Evolutionary conservation across 2,797 vertebrate genomes (phyloP).

Genomic region (Numenius phaeopus): DNA sequence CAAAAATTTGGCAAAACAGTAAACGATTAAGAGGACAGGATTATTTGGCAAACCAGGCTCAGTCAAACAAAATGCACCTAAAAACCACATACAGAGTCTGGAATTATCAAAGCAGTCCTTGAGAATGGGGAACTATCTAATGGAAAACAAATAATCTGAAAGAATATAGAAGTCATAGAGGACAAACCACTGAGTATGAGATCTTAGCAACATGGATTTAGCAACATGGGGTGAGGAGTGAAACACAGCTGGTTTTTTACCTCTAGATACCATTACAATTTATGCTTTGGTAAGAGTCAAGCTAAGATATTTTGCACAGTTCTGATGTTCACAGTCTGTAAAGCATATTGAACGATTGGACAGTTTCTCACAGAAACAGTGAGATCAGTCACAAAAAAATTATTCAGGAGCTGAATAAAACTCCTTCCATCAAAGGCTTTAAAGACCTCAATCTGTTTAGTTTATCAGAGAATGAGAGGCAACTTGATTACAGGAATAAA

Average conservation of each 20-base stretch:
- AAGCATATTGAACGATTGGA: not conserved
- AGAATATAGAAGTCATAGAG: not conserved
- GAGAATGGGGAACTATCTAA: not conserved
- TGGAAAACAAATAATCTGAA: not conserved
- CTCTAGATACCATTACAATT: not conserved
- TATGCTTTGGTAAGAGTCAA: not conserved
- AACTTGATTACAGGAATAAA: slow-evolving; percentile 42
- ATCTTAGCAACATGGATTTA: not conserved
- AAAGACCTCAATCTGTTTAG: slow-evolving; percentile 22
- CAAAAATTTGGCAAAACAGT: not conserved
- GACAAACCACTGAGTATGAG: not conserved
- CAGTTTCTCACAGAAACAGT: not conserved
- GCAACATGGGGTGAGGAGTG: not conserved
- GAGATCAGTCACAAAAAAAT: not conserved
- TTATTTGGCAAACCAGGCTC: not conserved
- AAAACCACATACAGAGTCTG: not conserved
- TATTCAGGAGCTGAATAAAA: not conserved
- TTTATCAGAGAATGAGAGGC: not conserved
- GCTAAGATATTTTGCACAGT: not conserved
- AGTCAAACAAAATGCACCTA: not conserved
- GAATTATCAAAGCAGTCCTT: not conserved
- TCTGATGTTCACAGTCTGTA: not conserved
- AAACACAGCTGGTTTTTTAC: not conserved
- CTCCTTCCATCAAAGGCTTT: not conserved
- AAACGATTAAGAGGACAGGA: not conserved